Evolutionary conservation across 2,797 vertebrate genomes (phyloP).

Genomic region (Carduelis carduelis): DNA sequence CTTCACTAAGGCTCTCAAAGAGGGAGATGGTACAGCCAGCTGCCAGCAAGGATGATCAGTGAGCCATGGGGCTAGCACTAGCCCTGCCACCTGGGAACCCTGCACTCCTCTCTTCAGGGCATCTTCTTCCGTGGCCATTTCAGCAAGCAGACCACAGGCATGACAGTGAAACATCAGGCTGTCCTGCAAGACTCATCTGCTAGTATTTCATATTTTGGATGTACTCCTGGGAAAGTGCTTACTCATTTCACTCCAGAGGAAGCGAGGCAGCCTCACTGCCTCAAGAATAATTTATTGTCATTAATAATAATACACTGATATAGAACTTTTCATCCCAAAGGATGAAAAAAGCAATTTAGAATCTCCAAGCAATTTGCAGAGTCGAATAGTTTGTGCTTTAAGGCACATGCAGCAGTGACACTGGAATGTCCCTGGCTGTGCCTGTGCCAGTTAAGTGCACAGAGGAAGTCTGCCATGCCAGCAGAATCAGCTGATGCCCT

Average conservation of each 20-base stretch:
- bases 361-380: slow-evolving; percentile 55
- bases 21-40: slow-evolving; percentile 35
- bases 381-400: slow-evolving; percentile 14
- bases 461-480: not conserved
- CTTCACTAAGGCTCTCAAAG: slow-evolving; percentile 54
- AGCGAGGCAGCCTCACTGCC: not conserved
- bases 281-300: slow-evolving; percentile 57
- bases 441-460: fast-evolving
- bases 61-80: not conserved
- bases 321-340: slow-evolving; percentile 56
- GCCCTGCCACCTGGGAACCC: slow-evolving; percentile 2
- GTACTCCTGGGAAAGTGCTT: not conserved
- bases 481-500: not conserved
- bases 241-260: not conserved
- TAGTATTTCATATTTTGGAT: not conserved
- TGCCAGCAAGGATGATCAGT: slow-evolving; percentile 47
- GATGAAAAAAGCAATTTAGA: slow-evolving; percentile 62
- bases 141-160: not conserved
- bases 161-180: not conserved
- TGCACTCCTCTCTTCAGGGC: not conserved
- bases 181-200: not conserved
- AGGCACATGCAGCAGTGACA: not conserved
- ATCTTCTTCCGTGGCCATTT: not conserved
- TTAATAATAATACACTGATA: slow-evolving; percentile 60
- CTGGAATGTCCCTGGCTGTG: not conserved